A percentile compares a stretch with the other conserved stretches of the same genome.
Conservation (phyloP, 1,140 invertebrate genomes). For the Ctenoplectra terminalis region DNA sequence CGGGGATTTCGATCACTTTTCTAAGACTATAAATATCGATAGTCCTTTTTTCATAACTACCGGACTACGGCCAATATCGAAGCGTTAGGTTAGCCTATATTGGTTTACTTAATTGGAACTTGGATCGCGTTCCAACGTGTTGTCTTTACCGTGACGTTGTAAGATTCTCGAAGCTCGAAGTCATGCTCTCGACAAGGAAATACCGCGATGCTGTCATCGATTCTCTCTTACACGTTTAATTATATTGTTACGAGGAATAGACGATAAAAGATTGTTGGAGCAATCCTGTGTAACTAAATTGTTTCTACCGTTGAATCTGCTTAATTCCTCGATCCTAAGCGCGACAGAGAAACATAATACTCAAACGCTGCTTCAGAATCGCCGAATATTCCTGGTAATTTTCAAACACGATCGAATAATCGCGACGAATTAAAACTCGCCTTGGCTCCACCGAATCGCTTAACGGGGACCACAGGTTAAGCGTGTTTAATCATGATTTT, state of each 20-base stretch:
- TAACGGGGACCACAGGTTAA: background rate
- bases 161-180: conserved; percentile 1
- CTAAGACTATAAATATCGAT: too few relatives aligned
- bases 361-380: too few relatives aligned
- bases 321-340: too few relatives aligned
- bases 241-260: background rate
- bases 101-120: conserved; percentile 8
- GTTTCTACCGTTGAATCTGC: background rate
- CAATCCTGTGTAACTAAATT: background rate
- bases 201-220: background rate
- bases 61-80: too few relatives aligned
- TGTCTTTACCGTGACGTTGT: conserved; percentile 9
- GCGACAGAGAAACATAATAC: too few relatives aligned
- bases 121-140: background rate
- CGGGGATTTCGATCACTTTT: too few relatives aligned
- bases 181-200: conserved; percentile 5
- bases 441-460: background rate
- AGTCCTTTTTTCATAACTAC: too few relatives aligned
- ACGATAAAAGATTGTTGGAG: background rate
- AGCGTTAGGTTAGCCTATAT: too few relatives aligned
- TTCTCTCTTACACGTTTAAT: conserved; percentile 24
- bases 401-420: too few relatives aligned
- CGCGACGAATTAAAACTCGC: too few relatives aligned
- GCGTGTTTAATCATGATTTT: conserved; percentile 32
- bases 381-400: too few relatives aligned